Conservation (phyloP, 1,140 invertebrate species). For the Procambarus virginalis region DNA sequence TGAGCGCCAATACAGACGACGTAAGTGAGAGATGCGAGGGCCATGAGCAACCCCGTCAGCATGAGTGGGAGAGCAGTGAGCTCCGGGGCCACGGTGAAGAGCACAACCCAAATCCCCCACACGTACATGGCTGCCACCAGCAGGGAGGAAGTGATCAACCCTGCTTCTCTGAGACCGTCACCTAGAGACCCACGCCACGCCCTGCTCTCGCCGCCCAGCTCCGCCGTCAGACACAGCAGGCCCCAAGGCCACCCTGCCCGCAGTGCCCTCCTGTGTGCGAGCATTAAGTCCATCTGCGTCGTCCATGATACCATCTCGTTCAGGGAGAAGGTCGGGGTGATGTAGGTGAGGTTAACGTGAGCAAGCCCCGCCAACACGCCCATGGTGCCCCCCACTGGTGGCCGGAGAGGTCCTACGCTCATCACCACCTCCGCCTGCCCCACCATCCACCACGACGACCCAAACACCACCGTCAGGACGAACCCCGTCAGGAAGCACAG, state of each 20-base stretch:
- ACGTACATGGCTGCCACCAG: conserved; percentile 19
- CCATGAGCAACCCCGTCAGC: conserved; percentile 11
- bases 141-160: not conserved
- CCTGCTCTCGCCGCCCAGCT: conserved; percentile 23
- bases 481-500: conserved; percentile 31
- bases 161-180: conserved; percentile 18
- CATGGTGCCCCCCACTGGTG: not conserved
- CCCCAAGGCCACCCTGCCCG: conserved; percentile 28
- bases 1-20: not conserved
- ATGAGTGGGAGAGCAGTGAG: conserved; percentile 8
- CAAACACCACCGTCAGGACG: conserved; percentile 19
- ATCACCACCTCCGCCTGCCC: conserved; percentile 19
- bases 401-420: conserved; percentile 20
- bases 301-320: conserved; percentile 34
- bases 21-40: not conserved
- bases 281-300: not conserved
- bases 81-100: conserved; percentile 30
- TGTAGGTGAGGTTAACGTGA: conserved; percentile 41
- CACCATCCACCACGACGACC: conserved; percentile 43
- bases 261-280: conserved; percentile 6
- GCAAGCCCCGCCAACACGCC: conserved; percentile 32
- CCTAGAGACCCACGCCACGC: conserved; percentile 31
- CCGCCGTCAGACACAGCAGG: conserved; percentile 21
- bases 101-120: conserved; percentile 39
- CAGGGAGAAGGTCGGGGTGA: conserved; percentile 4